Conservation (phyloP, 2,113 vertebrate species). For the Takifugu flavidus region DNA sequence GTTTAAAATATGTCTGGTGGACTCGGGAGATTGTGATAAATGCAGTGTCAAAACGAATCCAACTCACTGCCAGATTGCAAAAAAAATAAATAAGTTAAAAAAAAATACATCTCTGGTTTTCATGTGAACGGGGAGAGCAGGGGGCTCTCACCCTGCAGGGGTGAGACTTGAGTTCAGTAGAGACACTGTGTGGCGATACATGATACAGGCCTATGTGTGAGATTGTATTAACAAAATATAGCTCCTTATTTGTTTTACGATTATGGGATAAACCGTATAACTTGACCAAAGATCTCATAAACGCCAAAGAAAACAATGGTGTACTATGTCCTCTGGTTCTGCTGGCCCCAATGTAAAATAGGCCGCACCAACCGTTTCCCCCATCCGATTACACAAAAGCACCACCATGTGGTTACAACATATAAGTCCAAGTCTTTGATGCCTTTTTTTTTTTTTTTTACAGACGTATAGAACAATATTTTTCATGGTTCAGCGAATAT, state of each 20-base stretch:
- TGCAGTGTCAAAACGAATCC: constrained; percentile 54
- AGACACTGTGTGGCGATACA: neutral
- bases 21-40: constrained; percentile 29
- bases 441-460: too few species aligned
- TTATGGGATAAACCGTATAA: neutral
- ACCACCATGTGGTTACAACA: constrained; percentile 60
- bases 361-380: neutral
- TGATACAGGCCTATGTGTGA: constrained; percentile 5
- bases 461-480: too few species aligned
- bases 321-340: neutral
- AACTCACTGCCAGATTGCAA: constrained; percentile 36
- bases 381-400: constrained; percentile 49
- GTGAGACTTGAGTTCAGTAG: constrained; percentile 13
- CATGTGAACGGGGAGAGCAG: constrained; percentile 14
- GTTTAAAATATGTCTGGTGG: constrained; percentile 19
- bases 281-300: neutral
- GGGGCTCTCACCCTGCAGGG: constrained; percentile 21
- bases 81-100: neutral
- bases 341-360: constrained; percentile 9
- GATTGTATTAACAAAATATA: neutral
- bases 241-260: neutral
- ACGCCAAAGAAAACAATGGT: neutral
- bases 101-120: constrained; percentile 38
- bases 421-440: constrained; percentile 4
- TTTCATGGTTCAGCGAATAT: neutral